Percentiles rank a stretch among this genome's conserved stretches.
Conservation (phyloP, 2,113 vertebrate species). For the Nematolebias whitei region DNA sequence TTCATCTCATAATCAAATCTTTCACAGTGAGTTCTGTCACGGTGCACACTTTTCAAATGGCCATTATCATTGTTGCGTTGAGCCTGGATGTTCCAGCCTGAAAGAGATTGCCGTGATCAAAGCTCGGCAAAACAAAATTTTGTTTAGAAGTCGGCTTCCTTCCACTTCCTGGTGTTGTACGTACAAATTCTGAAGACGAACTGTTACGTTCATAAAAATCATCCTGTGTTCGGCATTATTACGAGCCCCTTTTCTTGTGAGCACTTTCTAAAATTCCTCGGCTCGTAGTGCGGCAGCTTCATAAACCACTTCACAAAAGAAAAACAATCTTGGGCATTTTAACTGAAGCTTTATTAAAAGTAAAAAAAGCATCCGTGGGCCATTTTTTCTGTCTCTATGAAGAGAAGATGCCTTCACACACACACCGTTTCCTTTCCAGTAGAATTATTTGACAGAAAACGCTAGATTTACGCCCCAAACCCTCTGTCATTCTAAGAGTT, state of each 20-base stretch:
- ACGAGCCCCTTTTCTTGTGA: not conserved
- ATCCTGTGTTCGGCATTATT: not conserved
- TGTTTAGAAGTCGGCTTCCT: no score
- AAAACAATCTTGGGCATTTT: not conserved
- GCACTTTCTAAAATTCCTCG: not conserved
- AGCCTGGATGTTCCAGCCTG: not conserved
- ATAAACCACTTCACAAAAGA: not conserved
- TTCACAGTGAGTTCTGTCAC: not conserved
- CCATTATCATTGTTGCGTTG: no score
- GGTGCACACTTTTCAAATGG: not conserved
- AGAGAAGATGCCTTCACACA: slow-evolving; percentile 10
- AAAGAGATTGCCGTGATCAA: not conserved
- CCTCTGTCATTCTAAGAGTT: slow-evolving; percentile 15
- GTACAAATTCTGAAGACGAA: not conserved
- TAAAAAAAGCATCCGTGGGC: not conserved
- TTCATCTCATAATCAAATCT: not conserved
- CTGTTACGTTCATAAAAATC: not conserved
- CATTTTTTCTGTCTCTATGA: not conserved
- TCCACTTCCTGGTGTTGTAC: not conserved
- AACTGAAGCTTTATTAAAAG: not conserved
- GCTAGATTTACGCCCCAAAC: slow-evolving; percentile 4
- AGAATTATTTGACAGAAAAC: slow-evolving; percentile 7
- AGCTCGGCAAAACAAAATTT: not conserved
- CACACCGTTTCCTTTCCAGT: not conserved
- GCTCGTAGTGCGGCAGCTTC: not conserved